Evolutionary conservation across 2,888 invertebrate species (phyloP), one percentile per base, ranked within the genome.

Genomic region (Morpho deidamia): DNA sequence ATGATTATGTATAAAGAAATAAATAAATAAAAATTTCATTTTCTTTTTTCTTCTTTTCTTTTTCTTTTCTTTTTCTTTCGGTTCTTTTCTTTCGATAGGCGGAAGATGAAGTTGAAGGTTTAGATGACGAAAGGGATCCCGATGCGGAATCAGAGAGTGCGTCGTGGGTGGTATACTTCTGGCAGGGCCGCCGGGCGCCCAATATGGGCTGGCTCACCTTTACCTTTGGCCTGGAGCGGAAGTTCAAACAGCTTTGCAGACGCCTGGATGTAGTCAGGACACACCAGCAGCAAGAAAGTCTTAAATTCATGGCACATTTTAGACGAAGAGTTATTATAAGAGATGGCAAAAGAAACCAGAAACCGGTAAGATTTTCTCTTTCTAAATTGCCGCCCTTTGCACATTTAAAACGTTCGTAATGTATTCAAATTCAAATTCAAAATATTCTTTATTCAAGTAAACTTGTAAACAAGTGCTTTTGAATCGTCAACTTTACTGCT

Each of bases 181-280:
- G 99, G 99, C 99, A 99, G 87, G 99, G 99, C 0, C 91, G 96
- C 49, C 96, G 97, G 73, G 99, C 99, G 2, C 95, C 96, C 59
- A 99, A 99, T 85, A 99, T 99, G 99, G 99, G 99, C 55, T 99
- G 99, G 99, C 91, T 99, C 0, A 99, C 98, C 0, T 99, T 99
- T 85, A 99, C 99, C 0, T 99, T 99, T 86, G 98, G 97, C 69
- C 91, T 89, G 10, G 88, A 89, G 72, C 64, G 86, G 49, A 89
- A 88, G 74, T 89, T 89, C 76, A 88, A 88, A 52, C 81, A 83
- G 67, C 75, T 83, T 8, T 87, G 87, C 67, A 68, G 73, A 48
- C 65, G 79, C 0, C 71, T 89, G 0, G 99, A 99, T 83, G 99
- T 98, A 0, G 96, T 99, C 1, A 90, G 99, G 47, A 99, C 98